Evolutionary conservation across 2,797 vertebrate genomes (phyloP), one percentile per base, ranked within the genome.

Genomic region (Acropternis orthonyx): DNA sequence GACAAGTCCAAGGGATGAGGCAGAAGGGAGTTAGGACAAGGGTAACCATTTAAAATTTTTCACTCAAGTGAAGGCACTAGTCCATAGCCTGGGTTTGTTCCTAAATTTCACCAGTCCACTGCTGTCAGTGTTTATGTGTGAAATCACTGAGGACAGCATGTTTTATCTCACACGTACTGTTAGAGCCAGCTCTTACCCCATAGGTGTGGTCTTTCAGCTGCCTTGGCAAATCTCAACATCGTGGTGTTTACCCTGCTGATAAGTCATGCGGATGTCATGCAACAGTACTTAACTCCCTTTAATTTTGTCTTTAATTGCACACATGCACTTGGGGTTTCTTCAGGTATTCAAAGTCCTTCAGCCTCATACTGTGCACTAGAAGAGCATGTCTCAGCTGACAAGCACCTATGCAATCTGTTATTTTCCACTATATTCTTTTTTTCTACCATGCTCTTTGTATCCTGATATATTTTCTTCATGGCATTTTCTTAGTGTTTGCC

Each of bases 271-370:
- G 65, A 41, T 93, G 62, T 94, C 81, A 68, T 79, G 65, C 62
- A 91, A 51, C 28, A 81, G 63, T 59, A 67, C 52, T 67, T 91
- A 85, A 80, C 59, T 89, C 37, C 34, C 72, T 91, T 92, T 91
- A 89, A 92, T 93, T 85, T 87, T 65, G 54, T 77, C 65, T 89
- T 77, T 93, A 92, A 94, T 82, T 87, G 74, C 59, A 56, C 36
- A 73, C 22, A 62, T 3, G 5, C 71, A 68, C n/a, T 51, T 61
- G 15, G 58, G 41, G 20, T 74, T 88, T 87, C 67, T 88, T 74
- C 58, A 68, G 51, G 61, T 56, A 62, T 46, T 80, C 51, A 21
- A 79, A 88, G 43, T 55, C 52, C 52, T 87, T n/a, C 48, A 69
- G 32, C 12, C 48, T 92, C 59, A 30, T 21, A 5, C 44, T 26